Base-by-base conservation (phyloP, 1,140 invertebrate genomes). In the Ceratosolen fusciceps region DNA sequence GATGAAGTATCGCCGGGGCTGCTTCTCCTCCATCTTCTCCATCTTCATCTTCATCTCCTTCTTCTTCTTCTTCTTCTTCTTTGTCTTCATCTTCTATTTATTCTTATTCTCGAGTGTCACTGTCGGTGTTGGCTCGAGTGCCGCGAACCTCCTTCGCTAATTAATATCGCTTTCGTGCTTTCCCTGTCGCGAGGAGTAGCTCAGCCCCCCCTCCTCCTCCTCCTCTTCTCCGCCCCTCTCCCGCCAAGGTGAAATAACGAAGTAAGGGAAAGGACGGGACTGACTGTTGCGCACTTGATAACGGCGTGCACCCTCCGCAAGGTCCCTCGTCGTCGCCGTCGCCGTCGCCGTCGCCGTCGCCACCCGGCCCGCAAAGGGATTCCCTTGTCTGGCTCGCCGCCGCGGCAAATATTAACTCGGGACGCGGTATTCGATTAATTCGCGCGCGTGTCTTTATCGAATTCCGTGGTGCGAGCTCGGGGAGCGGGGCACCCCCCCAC, bases 131-230 rank as follows among this genome's bases (percentile, higher is more conserved):
- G 10, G 58, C 34, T 62, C 29, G 47, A 71, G 29, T 56, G 70
- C 12, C 34, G 9, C 39, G 54, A 24, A 72, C 37, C 56, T 47
- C 72, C 70, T 62, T 76, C 21, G 31, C 73, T 71, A 76, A 75
- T 70, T 76, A 75, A 80, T 49, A 73, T 75, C 49, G 58, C 62
- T 80, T 74, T 54, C 31, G 72, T 52, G 70, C 52, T 75, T 62
- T 52, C 56, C 34, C 5, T 31, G 49, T 74, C 34, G 29, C 71
- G 71, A 12, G 24, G 16, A 3, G 29, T n/a, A 37, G 12, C 7
- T 73, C 7, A 14, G 10, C 21, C 49, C 47, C 26, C 34, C 37
- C 26, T 31, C 12, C n/a, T n/a, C n/a, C n/a, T n/a, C n/a, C n/a
- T n/a, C n/a, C n/a, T n/a, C n/a, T n/a, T n/a, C n/a, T n/a, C n/a